Conservation (phyloP, 2,797 vertebrate genomes). For the Pipistrellus nathusii region DNA sequence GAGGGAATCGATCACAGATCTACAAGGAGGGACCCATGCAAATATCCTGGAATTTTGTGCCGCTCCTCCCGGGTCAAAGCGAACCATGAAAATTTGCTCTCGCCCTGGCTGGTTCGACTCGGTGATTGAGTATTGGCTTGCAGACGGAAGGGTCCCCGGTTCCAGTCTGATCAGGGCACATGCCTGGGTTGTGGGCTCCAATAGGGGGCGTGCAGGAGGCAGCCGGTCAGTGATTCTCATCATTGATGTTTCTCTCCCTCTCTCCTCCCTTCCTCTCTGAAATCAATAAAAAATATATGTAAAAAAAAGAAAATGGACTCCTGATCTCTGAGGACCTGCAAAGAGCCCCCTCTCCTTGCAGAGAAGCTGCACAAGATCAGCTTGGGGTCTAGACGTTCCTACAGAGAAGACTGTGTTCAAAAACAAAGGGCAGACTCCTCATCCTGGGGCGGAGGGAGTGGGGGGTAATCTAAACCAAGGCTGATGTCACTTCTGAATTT, state of each 20-base stretch:
- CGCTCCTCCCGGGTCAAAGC: neutral
- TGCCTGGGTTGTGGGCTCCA: no score
- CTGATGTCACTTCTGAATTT: conserved; percentile 71
- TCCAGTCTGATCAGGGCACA: no score
- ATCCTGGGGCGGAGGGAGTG: neutral
- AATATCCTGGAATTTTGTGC: neutral
- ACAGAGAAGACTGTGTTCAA: neutral
- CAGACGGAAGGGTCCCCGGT: no score
- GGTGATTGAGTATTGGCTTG: no score
- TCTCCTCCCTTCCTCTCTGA: no score
- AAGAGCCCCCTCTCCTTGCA: neutral
- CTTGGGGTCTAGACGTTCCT: neutral
- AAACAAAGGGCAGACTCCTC: conserved; percentile 31
- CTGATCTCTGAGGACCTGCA: neutral
- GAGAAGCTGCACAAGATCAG: neutral
- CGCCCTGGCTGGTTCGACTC: no score
- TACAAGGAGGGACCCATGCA: neutral
- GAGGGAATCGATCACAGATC: neutral
- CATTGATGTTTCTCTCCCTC: no score
- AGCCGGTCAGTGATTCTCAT: no score
- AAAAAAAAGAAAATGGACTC: neutral
- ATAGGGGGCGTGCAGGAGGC: no score
- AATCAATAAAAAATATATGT: no score
- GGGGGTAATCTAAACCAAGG: conserved; percentile 7
- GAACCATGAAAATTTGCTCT: neutral